Evolutionary conservation across 2,113 vertebrate genomes (phyloP).

Genomic region (Anguilla rostrata): DNA sequence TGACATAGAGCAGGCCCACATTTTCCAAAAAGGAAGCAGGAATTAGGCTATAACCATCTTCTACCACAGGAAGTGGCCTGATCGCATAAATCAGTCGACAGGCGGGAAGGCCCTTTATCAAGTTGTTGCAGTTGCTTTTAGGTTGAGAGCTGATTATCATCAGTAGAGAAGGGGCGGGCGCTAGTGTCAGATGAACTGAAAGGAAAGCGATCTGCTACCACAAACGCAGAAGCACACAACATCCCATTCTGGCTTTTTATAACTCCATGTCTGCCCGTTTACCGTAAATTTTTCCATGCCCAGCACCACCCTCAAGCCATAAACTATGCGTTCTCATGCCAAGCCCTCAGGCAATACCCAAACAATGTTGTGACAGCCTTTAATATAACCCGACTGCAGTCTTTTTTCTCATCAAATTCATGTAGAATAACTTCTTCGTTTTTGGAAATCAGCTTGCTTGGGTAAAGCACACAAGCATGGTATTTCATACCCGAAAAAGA

Average conservation of each 20-base stretch:
- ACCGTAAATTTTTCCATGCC: conserved; percentile 59
- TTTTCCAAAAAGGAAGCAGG: not conserved
- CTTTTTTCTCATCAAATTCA: not conserved
- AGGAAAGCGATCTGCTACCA: conserved; percentile 27
- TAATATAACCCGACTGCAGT: not conserved
- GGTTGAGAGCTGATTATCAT: not conserved
- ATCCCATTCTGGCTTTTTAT: conserved; percentile 10
- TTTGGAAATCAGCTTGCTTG: not conserved
- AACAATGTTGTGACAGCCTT: not conserved
- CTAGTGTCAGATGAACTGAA: conserved; percentile 2
- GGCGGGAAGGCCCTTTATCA: conserved; percentile 52
- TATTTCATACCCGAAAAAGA: not conserved
- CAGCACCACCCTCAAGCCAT: conserved; percentile 48
- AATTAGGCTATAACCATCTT: not conserved
- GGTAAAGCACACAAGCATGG: not conserved
- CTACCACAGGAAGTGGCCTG: not conserved
- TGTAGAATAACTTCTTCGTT: not conserved
- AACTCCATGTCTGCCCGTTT: conserved; percentile 25
- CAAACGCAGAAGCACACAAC: conserved; percentile 38
- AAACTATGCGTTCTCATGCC: conserved; percentile 43
- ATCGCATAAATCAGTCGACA: not conserved
- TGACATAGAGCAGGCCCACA: not conserved
- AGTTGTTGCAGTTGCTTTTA: conserved; percentile 59
- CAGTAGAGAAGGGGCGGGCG: not conserved
- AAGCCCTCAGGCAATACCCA: conserved; percentile 7